Conservation (phyloP, 2,113 vertebrate species). For the Falcunculus frontatus region DNA sequence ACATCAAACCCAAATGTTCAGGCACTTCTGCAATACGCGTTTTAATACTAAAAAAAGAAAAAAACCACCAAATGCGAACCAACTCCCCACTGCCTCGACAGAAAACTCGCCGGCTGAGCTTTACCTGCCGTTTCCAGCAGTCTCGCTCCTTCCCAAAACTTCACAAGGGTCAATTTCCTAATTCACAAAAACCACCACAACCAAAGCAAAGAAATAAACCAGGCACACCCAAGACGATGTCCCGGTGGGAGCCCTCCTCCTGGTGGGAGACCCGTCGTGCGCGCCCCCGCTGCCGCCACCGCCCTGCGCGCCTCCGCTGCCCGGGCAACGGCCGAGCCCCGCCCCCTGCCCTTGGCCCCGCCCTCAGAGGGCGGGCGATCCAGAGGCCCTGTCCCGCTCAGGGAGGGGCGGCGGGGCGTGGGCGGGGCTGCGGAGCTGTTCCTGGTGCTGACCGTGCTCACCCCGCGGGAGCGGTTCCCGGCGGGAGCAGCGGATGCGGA, state of each 20-base stretch:
- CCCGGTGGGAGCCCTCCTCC: fast-evolving
- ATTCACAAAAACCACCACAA: background rate
- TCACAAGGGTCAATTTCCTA: background rate
- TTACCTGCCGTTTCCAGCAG: background rate
- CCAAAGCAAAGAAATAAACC: background rate
- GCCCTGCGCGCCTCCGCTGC: background rate
- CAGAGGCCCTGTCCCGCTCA: background rate
- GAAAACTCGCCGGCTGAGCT: background rate
- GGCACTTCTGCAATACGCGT: background rate
- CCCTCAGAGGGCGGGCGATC: background rate
- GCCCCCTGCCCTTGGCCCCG: background rate
- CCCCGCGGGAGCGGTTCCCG: background rate
- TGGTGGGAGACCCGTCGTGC: background rate
- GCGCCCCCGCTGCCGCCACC: background rate
- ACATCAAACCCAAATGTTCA: background rate
- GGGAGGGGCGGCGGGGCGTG: background rate
- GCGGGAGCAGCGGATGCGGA: background rate
- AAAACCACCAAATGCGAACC: fast-evolving
- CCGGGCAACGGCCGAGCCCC: background rate
- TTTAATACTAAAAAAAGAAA: background rate
- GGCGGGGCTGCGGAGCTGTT: background rate
- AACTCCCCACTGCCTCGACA: background rate
- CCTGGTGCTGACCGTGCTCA: background rate
- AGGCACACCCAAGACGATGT: background rate
- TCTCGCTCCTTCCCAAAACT: background rate